Conservation (phyloP, 1,140 invertebrate species). For the Macrobrachium nipponense region DNA sequence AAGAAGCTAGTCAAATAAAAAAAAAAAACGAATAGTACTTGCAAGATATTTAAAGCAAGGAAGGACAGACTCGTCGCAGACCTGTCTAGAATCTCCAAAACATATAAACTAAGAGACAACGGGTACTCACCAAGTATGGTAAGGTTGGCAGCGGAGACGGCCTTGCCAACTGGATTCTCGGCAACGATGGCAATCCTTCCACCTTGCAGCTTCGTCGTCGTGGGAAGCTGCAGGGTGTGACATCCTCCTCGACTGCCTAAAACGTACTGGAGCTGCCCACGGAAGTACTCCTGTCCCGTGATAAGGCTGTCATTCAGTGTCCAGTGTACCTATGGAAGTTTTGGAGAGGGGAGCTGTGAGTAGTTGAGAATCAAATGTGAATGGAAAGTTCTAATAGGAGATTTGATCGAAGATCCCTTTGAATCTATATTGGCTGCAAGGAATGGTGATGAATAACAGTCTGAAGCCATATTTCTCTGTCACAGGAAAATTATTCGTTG, state of each 20-base stretch:
- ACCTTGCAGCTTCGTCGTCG: slow-evolving; percentile 67
- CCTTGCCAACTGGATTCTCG: slow-evolving; percentile 80
- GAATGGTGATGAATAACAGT: no score
- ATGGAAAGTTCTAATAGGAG: no score
- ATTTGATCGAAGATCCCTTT: no score
- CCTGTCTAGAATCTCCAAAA: background rate
- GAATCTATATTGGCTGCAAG: no score
- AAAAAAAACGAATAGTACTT: background rate
- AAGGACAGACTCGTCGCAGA: background rate
- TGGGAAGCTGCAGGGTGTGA: slow-evolving; percentile 53
- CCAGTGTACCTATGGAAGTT: slow-evolving; percentile 76
- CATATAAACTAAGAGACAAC: background rate
- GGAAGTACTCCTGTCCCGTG: slow-evolving; percentile 60
- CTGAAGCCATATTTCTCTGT: no score
- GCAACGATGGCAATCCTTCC: slow-evolving; percentile 81
- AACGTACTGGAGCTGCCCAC: slow-evolving; percentile 56
- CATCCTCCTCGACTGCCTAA: slow-evolving; percentile 43
- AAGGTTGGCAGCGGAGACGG: slow-evolving; percentile 75
- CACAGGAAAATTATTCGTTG: no score
- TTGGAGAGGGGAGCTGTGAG: background rate
- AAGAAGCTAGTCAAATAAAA: background rate
- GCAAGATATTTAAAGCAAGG: no score
- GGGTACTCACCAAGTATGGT: slow-evolving; percentile 70
- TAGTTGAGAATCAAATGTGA: no score
- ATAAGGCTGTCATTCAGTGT: slow-evolving; percentile 76